Evolutionary conservation across 1,140 invertebrate genomes (phyloP).

Genomic region (Cardiocondyla obscurior): DNA sequence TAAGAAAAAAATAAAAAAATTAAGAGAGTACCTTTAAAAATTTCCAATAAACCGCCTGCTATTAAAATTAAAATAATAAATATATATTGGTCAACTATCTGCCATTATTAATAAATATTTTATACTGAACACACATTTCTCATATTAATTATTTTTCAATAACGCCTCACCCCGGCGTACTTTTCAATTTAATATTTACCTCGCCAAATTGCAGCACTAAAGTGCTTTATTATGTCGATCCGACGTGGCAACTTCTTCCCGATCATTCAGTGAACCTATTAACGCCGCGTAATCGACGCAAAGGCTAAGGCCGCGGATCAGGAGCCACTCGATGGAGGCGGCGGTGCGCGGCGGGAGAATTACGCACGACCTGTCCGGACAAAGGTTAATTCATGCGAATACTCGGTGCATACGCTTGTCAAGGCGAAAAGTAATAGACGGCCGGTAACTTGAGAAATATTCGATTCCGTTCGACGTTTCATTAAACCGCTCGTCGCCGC

Average conservation of each 20-base stretch:
- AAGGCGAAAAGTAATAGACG: constrained; percentile 29
- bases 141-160: too few relatives aligned
- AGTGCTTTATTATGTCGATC: background rate
- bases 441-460: constrained; percentile 56
- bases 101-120: background rate
- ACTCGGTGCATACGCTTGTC: constrained; percentile 23
- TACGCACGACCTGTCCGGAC: constrained; percentile 34
- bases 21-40: background rate
- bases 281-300: constrained; percentile 26
- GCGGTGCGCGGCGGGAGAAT: constrained; percentile 5
- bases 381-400: constrained; percentile 54
- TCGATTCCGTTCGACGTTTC: constrained; percentile 58
- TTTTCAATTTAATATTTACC: background rate
- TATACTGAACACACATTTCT: too few relatives aligned
- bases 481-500: constrained; percentile 37
- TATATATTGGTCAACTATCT: background rate
- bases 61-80: background rate
- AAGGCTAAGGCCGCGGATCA: constrained; percentile 15
- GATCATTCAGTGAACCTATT: constrained; percentile 27
- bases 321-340: background rate
- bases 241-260: background rate
- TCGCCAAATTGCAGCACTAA: background rate
- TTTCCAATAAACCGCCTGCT: background rate
- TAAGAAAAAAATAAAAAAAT: background rate
- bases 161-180: too few relatives aligned